Conservation (phyloP, 2,888 invertebrate genomes). For the Isotomurus palustris region DNA sequence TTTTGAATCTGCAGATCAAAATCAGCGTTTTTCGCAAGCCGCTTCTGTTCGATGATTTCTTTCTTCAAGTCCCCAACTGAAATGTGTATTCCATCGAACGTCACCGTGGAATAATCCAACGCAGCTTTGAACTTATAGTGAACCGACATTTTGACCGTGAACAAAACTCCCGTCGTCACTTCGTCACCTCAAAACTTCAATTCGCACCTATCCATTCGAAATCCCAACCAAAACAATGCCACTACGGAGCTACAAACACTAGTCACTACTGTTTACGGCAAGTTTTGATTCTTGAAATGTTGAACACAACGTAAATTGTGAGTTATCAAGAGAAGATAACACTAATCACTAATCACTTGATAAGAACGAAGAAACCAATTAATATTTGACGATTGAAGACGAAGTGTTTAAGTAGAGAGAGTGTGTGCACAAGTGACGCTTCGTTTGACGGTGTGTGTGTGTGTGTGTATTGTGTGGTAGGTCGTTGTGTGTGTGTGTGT, state of each 20-base stretch:
- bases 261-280: too few species aligned
- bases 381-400: neutral
- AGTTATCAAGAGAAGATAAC: too few species aligned
- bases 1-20: conserved; percentile 95
- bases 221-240: too few species aligned
- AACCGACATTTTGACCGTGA: conserved; percentile 87
- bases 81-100: conserved; percentile 94
- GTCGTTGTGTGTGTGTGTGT: neutral
- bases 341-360: too few species aligned
- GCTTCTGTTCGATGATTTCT: conserved; percentile 89
- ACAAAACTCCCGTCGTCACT: too few species aligned
- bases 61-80: conserved; percentile 92
- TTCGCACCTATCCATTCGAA: too few species aligned
- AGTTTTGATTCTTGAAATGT: too few species aligned
- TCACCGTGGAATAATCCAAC: conserved; percentile 90
- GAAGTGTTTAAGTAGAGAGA: too few species aligned
- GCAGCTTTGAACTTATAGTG: conserved; percentile 99
- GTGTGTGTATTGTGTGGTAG: neutral
- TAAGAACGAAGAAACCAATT: neutral
- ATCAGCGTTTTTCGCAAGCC: conserved; percentile 86
- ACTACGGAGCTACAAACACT: too few species aligned
- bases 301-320: too few species aligned
- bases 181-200: too few species aligned
- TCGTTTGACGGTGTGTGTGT: neutral
- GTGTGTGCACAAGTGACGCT: neutral